phyloP scores from a whole-genome alignment of 2,888 invertebrate species.

The Aplocera efformata region DNA sequence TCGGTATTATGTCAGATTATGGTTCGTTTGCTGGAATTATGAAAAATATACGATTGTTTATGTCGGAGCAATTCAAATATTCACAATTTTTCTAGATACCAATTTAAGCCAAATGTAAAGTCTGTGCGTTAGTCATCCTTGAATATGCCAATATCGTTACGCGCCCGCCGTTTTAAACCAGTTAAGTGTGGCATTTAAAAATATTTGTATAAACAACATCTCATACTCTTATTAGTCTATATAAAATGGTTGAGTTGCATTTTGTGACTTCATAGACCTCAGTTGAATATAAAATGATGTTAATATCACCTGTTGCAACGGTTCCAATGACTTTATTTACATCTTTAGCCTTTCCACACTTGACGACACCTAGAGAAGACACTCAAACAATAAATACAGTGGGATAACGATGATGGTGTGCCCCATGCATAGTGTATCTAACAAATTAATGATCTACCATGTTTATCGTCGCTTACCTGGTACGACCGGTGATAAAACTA shows the following conservation, averaged over 20 bases:
- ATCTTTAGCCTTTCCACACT: conserved; percentile 2
- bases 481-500: no score
- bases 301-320: conserved; percentile 4
- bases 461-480: no score
- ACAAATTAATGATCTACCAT: no score
- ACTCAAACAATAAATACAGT: no score
- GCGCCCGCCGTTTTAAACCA: no score
- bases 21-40: conserved; percentile 5
- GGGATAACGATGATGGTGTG: no score
- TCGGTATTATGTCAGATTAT: conserved; percentile 20
- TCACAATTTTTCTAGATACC: conserved; percentile 15
- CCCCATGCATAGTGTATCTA: no score
- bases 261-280: conserved; percentile 6
- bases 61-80: conserved; percentile 1
- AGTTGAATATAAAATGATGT: background rate
- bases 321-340: conserved; percentile 3
- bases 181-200: no score
- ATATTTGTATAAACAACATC: no score
- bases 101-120: conserved; percentile 12
- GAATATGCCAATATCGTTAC: background rate
- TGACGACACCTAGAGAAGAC: no score
- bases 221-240: no score
- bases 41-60: conserved; percentile 11
- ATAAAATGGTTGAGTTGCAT: conserved; percentile 3
- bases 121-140: conserved; percentile 12